Conservation (phyloP, 2,113 vertebrate genomes). For the Ia io region DNA sequence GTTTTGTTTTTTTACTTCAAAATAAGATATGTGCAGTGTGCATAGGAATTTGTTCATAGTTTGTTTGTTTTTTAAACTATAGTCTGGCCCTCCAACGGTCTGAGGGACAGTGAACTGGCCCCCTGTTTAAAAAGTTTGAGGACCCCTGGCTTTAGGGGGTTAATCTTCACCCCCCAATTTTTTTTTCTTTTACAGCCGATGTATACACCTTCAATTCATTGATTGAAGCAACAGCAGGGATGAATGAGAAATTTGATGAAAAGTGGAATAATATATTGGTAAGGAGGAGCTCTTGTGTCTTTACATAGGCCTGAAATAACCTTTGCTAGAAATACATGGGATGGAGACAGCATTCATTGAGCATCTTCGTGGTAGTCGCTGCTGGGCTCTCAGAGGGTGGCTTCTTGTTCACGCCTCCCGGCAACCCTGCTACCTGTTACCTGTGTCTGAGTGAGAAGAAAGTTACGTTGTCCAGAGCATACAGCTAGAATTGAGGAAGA, state of each 20-base stretch:
- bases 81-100: no score
- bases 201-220: conserved; percentile 91
- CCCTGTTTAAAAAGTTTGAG: no score
- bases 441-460: background rate
- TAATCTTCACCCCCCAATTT: background rate
- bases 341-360: background rate
- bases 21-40: no score
- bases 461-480: no score
- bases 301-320: background rate
- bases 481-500: background rate
- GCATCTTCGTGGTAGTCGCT: background rate
- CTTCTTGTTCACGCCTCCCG: background rate
- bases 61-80: no score
- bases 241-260: conserved; percentile 80
- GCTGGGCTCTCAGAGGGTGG: background rate
- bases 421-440: background rate
- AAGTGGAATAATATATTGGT: conserved; percentile 87
- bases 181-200: conserved; percentile 84
- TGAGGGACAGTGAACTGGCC: no score
- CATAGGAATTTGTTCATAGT: no score
- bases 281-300: conserved; percentile 69
- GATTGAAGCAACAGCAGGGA: conserved; percentile 81
- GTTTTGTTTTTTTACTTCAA: no score
- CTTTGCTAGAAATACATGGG: background rate
- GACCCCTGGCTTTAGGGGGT: background rate